Evolutionary conservation across 2,113 vertebrate genomes (phyloP), one percentile per base, ranked within the genome.

Genomic region (Myxocyprinus asiaticus): DNA sequence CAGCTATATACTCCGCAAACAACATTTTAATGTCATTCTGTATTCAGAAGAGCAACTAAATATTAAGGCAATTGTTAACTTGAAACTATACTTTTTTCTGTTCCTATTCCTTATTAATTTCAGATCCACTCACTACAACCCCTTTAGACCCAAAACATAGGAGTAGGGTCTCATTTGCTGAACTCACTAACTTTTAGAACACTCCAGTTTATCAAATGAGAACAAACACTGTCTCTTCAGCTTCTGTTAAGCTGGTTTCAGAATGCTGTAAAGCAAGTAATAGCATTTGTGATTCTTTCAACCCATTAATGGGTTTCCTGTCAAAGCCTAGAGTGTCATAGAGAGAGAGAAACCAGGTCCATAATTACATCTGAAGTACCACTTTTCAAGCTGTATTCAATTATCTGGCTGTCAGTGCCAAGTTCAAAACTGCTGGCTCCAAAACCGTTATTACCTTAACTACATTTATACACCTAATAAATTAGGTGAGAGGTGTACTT

Each of bases 311-410:
- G 79, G 75, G 67, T 69, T 84, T 78, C 43, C 63, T 81, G 82
- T 84, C 79, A 74, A 47, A 43, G 64, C 56, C 42, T 56, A 51
- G 48, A 64, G 63, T 59, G 50, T 53, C 7, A 3, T 63, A 17
- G 68, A 44, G 62, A 61, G 58, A 68, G 72, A 77, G 67, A 65
- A n/a, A 83, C 47, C 7, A 44, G 51, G 68, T 69, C 53, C 43
- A 56, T 78, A 78, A 81, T 84, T 81, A 81, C 42, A 68, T 77
- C 74, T 81, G 75, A 75, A 81, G 82, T 81, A 58, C 79, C 82
- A 78, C 79, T 69, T 81, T 78, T 84, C 75, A 81, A 81, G 59
- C 44, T 47, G 5, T 77, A 81, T 84, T 78, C 75, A 81, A 75
- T 81, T 81, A 78, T 73, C 65, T 75, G 69, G 75, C 66, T 77